Evolutionary conservation across 2,797 vertebrate species (phyloP).

Genomic region (Mallotus villosus): DNA sequence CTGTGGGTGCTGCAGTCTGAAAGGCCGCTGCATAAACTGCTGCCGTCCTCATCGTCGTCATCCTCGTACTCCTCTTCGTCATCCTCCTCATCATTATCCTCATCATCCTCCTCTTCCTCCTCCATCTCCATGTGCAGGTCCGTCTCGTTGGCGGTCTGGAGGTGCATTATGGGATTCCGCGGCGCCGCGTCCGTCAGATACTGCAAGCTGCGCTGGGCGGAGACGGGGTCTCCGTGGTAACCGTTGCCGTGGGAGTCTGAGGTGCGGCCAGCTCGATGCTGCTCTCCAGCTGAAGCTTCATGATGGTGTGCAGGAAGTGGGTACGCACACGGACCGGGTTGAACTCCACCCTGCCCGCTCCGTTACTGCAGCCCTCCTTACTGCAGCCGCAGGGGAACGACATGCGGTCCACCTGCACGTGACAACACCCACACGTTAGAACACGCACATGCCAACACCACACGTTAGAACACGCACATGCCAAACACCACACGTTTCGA

Average conservation of each 20-base stretch:
- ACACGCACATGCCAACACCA: no score
- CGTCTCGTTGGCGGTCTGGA: conserved; percentile 53
- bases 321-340: conserved; percentile 94
- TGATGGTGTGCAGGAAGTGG: conserved; percentile 97
- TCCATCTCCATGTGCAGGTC: conserved; percentile 68
- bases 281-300: conserved; percentile 95
- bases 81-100: conserved; percentile 81
- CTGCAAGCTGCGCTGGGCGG: conserved; percentile 76
- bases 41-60: conserved; percentile 78
- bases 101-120: conserved; percentile 79
- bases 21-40: conserved; percentile 90
- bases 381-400: conserved; percentile 95
- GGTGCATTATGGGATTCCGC: conserved; percentile 83
- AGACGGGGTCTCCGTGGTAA: conserved; percentile 81
- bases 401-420: conserved; percentile 91
- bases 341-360: conserved; percentile 91
- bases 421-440: conserved; percentile 17
- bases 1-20: conserved; percentile 94
- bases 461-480: neutral
- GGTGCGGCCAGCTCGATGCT: conserved; percentile 83
- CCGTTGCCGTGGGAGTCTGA: conserved; percentile 81
- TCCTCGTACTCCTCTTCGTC: conserved; percentile 82
- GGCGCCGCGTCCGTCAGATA: conserved; percentile 81
- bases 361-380: conserved; percentile 92
- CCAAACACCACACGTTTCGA: neutral